Percentiles rank a stretch among this genome's conserved stretches.
Conservation (phyloP, 1,140 invertebrate genomes). For the Meteorus sp. region DNA sequence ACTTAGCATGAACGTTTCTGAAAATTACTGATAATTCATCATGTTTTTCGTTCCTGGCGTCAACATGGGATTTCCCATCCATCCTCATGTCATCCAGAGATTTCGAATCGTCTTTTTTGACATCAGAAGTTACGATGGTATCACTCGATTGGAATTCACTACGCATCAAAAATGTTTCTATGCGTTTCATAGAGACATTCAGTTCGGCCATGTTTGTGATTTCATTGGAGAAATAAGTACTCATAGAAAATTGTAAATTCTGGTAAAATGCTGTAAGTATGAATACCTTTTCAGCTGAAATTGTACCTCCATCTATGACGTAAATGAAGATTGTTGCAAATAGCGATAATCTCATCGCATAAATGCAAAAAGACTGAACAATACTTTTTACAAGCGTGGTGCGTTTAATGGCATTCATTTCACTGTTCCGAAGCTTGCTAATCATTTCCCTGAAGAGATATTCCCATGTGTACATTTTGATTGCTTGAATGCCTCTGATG, state of each 20-base stretch:
- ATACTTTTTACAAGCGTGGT: conserved; percentile 70
- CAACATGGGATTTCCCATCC: neutral
- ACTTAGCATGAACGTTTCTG: conserved; percentile 49
- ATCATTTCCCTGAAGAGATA: conserved; percentile 76
- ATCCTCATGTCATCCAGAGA: conserved; percentile 33
- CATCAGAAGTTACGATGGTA: neutral
- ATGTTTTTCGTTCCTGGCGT: no score
- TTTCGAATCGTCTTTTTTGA: neutral
- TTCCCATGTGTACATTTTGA: conserved; percentile 93
- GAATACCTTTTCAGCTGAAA: conserved; percentile 75
- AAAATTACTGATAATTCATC: conserved; percentile 40
- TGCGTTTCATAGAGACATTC: conserved; percentile 68
- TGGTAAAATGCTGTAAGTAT: conserved; percentile 75
- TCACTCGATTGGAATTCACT: conserved; percentile 56
- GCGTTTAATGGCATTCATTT: conserved; percentile 68
- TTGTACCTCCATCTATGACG: conserved; percentile 65
- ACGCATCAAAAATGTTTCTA: conserved; percentile 66
- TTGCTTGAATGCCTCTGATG: conserved; percentile 77
- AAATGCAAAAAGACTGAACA: conserved; percentile 67
- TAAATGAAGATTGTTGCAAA: conserved; percentile 78
- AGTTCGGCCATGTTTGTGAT: conserved; percentile 62
- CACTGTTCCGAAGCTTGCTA: conserved; percentile 61
- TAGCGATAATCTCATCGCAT: conserved; percentile 76
- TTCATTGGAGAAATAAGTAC: conserved; percentile 72
- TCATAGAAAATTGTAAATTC: conserved; percentile 70